Base-by-base conservation (phyloP, 1,140 invertebrate genomes). In the Steinernema feltiae region DNA sequence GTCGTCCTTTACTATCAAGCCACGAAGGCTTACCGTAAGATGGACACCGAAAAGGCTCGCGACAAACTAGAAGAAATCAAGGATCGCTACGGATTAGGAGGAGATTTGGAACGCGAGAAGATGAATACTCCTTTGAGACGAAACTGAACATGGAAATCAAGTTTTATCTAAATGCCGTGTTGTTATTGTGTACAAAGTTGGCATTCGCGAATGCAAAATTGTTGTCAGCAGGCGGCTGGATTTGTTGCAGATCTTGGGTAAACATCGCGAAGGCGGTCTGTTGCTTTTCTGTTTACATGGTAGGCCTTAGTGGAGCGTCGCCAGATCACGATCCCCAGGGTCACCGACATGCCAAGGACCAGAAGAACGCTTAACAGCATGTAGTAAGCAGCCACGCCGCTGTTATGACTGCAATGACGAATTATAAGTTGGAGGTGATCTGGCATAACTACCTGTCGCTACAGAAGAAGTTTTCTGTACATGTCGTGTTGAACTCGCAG, bases 61-160 rank as follows among this genome's bases (percentile, higher is more conserved):
- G 94, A 97, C 86, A 96, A 98, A 88, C 89, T 99, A 27, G 94
- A 98, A 84, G 94, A 95, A 87, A 91, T 98, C 80, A 98, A 98
- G 88, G 92, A 93, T 74, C 97, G 97, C 88, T 98, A 96, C 87
- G 91, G 91, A 79, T 82, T 93, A 1, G 84, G 84, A n/a, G 84
- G 84, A 71, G 84, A 85, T 73, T 69, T 85, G 15, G 84, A 87
- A 18, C 86, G 85, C 70, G 85, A 85, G 46, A 86, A 85, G 70
- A 85, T 86, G 48, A 79, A 85, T 32, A 75, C 53, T 21, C 53
- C 53, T 7, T 27, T 63, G 53, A 63, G 53, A 27, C 12, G 53
- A 63, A 63, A 63, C 53, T 63, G 24, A 63, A 7, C 53, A 7
- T 27, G 7, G 24, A n/a, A n/a, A 63, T 27, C 24, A 63, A 7